Percentiles rank a stretch among this genome's conserved stretches.
Evolutionary conservation across 2,113 vertebrate genomes (phyloP).

Genomic region (Camelus dromedarius): DNA sequence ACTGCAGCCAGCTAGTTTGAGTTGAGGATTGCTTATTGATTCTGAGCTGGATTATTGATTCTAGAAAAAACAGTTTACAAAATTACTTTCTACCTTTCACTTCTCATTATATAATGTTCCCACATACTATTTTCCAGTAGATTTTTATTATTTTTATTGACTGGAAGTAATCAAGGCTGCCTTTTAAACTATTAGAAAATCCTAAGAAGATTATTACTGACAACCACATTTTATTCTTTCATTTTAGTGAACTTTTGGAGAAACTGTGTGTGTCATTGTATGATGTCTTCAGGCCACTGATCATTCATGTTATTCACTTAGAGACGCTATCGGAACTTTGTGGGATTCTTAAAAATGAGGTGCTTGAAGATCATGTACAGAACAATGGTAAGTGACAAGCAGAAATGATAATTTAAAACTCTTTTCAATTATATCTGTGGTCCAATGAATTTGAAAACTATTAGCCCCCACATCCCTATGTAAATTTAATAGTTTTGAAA

Average conservation of each 20-base stretch:
- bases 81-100: constrained; percentile 7
- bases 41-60: constrained; percentile 18
- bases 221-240: constrained; percentile 64
- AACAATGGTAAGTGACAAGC: constrained; percentile 92
- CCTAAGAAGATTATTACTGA: constrained; percentile 59
- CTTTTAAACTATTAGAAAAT: constrained; percentile 33
- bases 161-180: neutral
- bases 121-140: neutral
- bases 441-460: constrained; percentile 14
- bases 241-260: constrained; percentile 94
- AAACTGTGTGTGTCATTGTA: constrained; percentile 97
- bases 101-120: neutral
- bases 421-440: constrained; percentile 3
- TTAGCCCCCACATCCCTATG: neutral
- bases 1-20: constrained; percentile 44
- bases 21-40: neutral
- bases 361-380: constrained; percentile 98
- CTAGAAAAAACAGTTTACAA: neutral
- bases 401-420: constrained; percentile 8
- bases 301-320: constrained; percentile 98
- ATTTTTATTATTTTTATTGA: constrained; percentile 7
- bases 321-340: constrained; percentile 99
- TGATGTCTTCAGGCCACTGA: constrained; percentile 96
- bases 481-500: constrained; percentile 41
- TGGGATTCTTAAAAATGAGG: constrained; percentile 98